Conservation (phyloP, 2,888 invertebrate species). For the Nezara viridula region DNA sequence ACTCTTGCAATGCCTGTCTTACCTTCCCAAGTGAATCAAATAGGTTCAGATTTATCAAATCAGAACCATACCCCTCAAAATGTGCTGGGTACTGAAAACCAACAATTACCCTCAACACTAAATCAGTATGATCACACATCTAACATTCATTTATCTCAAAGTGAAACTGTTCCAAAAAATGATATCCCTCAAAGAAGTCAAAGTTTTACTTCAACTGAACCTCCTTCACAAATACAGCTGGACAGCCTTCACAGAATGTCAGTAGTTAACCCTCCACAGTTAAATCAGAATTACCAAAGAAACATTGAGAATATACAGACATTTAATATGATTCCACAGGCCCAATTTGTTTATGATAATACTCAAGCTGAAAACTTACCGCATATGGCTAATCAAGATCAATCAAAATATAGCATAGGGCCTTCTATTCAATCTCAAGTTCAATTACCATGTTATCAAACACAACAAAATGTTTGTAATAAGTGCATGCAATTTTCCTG, state of each 20-base stretch:
- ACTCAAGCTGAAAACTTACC: neutral
- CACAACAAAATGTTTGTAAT: slow-evolving; percentile 19
- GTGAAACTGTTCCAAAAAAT: neutral
- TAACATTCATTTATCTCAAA: slow-evolving; percentile 27
- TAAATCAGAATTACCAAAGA: slow-evolving; percentile 12
- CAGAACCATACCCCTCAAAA: neutral
- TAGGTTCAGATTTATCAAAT: neutral
- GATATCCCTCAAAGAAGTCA: slow-evolving; percentile 45
- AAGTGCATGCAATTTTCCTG: neutral
- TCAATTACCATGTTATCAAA: slow-evolving; percentile 20
- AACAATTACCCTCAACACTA: neutral
- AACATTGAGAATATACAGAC: slow-evolving; percentile 13
- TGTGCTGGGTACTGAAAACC: neutral
- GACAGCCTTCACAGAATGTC: slow-evolving; percentile 55
- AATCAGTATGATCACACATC: slow-evolving; percentile 26
- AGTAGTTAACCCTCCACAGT: slow-evolving; percentile 52
- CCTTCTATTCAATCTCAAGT: neutral
- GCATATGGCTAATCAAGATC: neutral
- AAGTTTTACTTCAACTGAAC: slow-evolving; percentile 36
- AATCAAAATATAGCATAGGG: neutral
- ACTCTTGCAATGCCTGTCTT: neutral
- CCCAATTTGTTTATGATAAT: slow-evolving; percentile 22
- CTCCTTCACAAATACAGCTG: neutral
- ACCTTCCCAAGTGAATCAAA: neutral
- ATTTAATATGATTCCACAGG: slow-evolving; percentile 5